Evolutionary conservation across 1,140 invertebrate species (phyloP), one percentile per base, ranked within the genome.

Genomic region (Drosophila athabasca): DNA sequence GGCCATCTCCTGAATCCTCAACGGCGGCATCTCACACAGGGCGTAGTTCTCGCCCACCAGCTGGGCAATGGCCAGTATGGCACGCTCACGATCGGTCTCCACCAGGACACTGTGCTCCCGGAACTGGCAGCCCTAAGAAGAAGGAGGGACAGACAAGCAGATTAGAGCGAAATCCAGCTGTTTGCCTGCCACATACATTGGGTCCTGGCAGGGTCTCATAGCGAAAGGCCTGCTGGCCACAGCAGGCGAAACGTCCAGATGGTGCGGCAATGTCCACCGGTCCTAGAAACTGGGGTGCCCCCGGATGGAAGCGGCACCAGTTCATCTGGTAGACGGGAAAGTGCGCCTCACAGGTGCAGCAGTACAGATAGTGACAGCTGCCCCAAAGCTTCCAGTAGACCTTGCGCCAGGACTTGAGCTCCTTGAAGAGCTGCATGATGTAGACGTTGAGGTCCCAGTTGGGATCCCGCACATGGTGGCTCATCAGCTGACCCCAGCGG

Each of bases 371-470:
- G 91, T 97, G 96, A 67, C 95, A 95, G 79, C 96, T 95, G 0
- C 96, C 96, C 97, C 97, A 98, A 9, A 98, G 92, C 54, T 96
- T 94, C 97, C 97, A 99, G 92, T 98, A 98, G 1, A 98, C 96
- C 85, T 95, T 96, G 0, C 96, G 93, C 97, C 97, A 98, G 0
- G 95, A 95, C 68, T 96, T 96, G 39, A 97, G 92, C 74, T 97
- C 95, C 7, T 94, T 94, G 80, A 96, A 95, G 17, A 98, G 91
- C 67, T 94, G 94, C 8, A 95, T 88, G 7, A 98, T 95, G 82
- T 97, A 97, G 45, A 96, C 95, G 78, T 96, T 97, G 8, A 98
- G 92, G 78, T 96, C 96, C 96, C 97, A 98, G 1, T 93, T 93
- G 9, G 93, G 76, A 75, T 98, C 97, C 78, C 95, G 94, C 43